A percentile compares a stretch with the other conserved stretches of the same genome.
These are phyloP conservation scores for Falco berigora DNA, from an alignment of 2,797 vertebrate species.

Conservation along the genomic window DNA sequence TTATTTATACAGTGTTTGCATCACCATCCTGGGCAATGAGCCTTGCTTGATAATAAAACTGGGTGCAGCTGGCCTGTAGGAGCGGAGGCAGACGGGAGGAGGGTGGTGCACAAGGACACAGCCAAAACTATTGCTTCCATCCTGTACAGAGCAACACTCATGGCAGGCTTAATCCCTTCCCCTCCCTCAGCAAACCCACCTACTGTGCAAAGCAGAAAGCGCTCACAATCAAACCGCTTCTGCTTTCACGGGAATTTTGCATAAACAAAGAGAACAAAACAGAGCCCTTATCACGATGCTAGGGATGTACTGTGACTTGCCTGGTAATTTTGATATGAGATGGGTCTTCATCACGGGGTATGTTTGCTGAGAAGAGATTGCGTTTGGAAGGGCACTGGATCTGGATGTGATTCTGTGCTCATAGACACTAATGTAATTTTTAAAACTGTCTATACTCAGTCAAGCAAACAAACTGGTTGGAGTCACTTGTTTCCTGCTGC, in stretches of 20 bases:
- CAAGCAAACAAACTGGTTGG: background rate
- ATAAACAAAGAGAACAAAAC: background rate
- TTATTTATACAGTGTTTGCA: background rate
- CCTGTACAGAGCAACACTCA: background rate
- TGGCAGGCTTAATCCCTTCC: background rate
- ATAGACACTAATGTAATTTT: background rate
- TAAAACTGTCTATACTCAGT: background rate
- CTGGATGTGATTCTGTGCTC: background rate
- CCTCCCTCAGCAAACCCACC: background rate
- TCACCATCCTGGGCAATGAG: background rate
- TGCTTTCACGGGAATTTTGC: background rate
- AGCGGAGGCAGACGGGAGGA: background rate
- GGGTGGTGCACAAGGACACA: background rate
- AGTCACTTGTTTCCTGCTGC: background rate
- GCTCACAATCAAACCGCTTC: background rate
- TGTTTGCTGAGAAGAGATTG: constrained; percentile 12
- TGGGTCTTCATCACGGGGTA: background rate
- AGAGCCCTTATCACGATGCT: background rate
- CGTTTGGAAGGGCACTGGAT: background rate
- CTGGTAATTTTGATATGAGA: constrained; percentile 4
- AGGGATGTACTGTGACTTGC: background rate
- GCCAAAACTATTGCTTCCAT: background rate
- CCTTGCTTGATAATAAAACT: background rate
- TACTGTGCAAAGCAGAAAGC: background rate
- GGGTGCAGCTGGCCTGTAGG: background rate